phyloP scores from a whole-genome alignment of 2,113 vertebrate species.

The Aspiorhynchus laticeps region DNA sequence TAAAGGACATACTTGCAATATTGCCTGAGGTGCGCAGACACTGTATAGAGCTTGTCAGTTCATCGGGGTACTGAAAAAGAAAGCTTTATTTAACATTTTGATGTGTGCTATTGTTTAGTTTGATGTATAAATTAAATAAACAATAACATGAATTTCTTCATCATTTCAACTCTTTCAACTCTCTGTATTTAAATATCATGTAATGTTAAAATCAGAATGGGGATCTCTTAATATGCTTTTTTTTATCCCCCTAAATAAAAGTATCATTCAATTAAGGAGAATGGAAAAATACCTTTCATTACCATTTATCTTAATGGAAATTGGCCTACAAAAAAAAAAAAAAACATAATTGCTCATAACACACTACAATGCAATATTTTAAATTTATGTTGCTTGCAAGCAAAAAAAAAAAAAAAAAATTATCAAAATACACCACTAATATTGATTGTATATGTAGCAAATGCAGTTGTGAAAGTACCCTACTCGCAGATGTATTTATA shows the following conservation, averaged over 20 bases:
- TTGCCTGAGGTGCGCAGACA: not conserved
- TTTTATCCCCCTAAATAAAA: not conserved
- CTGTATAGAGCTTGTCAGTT: not conserved
- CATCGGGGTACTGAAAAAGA: not conserved
- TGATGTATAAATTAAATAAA: not conserved
- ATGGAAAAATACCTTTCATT: not conserved
- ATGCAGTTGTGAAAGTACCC: too few relatives aligned
- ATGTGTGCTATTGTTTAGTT: not conserved
- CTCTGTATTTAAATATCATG: not conserved
- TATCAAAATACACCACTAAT: not conserved
- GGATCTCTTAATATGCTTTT: not conserved
- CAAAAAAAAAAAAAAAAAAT: too few relatives aligned
- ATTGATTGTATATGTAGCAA: too few relatives aligned
- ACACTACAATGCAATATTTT: not conserved
- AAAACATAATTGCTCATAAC: not conserved
- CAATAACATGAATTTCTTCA: not conserved
- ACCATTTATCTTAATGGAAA: not conserved
- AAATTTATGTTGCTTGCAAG: not conserved
- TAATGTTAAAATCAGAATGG: not conserved
- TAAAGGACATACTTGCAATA: constrained; percentile 16
- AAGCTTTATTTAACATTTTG: not conserved
- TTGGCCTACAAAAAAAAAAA: too few relatives aligned
- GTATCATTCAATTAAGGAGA: not conserved
- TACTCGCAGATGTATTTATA: too few relatives aligned
- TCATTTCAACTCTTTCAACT: not conserved